These are phyloP conservation scores for Micoletzkya japonica DNA, from an alignment of 2,888 invertebrate genomes.

Conservation along the genomic window DNA sequence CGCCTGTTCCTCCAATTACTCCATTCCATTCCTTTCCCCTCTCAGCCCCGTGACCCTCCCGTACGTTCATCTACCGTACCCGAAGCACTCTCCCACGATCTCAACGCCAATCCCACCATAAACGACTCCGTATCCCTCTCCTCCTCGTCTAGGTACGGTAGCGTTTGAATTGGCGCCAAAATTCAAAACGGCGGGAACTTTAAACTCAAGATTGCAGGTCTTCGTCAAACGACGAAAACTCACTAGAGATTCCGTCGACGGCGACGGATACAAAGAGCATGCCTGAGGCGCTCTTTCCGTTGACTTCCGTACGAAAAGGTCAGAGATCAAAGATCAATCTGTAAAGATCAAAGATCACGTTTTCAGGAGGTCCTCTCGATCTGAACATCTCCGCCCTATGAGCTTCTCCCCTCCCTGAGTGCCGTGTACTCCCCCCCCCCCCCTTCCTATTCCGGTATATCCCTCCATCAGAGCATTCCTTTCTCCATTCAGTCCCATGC, in stretches of 20 bases:
- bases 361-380: slow-evolving; percentile 37
- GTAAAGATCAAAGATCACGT: neutral
- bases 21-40: neutral
- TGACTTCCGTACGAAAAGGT: slow-evolving; percentile 25
- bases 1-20: neutral
- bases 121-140: slow-evolving; percentile 10
- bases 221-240: slow-evolving; percentile 34
- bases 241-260: slow-evolving; percentile 13
- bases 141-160: slow-evolving; percentile 16
- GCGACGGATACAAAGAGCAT: no score
- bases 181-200: neutral
- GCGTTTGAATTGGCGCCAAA: neutral
- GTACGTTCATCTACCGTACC: slow-evolving; percentile 57
- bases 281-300: slow-evolving; percentile 16
- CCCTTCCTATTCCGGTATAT: neutral
- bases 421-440: neutral
- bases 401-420: neutral
- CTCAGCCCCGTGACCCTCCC: slow-evolving; percentile 37
- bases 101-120: slow-evolving; percentile 19
- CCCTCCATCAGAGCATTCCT: neutral
- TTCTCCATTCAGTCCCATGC: neutral
- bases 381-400: slow-evolving; percentile 39
- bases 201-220: slow-evolving; percentile 21
- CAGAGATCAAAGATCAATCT: neutral
- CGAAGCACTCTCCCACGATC: slow-evolving; percentile 41